Evolutionary conservation across 2,888 invertebrate genomes (phyloP), one percentile per base, ranked within the genome.

Genomic region (Macaria notata): DNA sequence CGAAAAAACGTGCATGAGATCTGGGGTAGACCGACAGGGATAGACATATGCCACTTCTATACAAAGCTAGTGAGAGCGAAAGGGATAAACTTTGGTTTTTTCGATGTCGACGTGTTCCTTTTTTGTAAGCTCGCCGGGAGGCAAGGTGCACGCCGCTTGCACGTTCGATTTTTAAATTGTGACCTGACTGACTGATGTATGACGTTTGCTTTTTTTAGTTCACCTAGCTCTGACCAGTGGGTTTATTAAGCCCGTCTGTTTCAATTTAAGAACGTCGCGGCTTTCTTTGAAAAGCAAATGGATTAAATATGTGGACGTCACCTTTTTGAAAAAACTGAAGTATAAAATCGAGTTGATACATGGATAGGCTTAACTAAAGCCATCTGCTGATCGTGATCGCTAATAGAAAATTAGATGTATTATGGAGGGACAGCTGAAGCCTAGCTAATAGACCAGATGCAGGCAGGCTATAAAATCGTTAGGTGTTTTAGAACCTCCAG

Each of bases 61-160:
- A 54, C 61, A 54, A 50, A 57, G 63, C 57, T 30, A 29, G 52
- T 57, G 49, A 31, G 78, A 66, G 66, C 9, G 73, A 83, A 56
- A 42, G 72, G 61, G 80, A 85, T 60, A 60, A 70, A 46, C 61
- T 71, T 77, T 72, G 77, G 79, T 82, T 84, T 83, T 79, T 77
- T 71, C 73, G 76, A 66, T 69, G 71, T 75, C 66, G 70, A 75
- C 70, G 69, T 69, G 78, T 79, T 86, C 79, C 74, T 86, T 88
- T 53, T 88, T 86, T 76, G 80, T 86, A 82, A 83, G 83, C 86
- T 80, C 83, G 80, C 72, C 83, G 86, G 86, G 86, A 86, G 86
- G 88, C 88, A 88, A 89, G 89, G 88, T 89, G 89, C 83, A 66
- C 59, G 61, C 46, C 49, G 66, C 62, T 59, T 56, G 72, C 72